phyloP scores from a whole-genome alignment of 2,113 vertebrate genomes.

The Scopus umbretta region DNA sequence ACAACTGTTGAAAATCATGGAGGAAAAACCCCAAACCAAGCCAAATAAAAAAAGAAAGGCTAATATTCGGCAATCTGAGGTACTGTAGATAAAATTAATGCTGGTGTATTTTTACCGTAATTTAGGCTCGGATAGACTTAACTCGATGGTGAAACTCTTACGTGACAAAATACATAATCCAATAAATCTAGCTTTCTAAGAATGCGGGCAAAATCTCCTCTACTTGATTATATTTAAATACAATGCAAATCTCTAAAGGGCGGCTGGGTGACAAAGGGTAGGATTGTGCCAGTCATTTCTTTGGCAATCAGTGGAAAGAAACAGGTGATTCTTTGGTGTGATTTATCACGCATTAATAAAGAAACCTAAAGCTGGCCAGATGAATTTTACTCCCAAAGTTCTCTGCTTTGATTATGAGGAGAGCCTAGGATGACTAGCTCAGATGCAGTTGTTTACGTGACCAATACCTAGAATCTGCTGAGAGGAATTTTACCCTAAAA shows the following conservation, averaged over 20 bases:
- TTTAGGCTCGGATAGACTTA: neutral
- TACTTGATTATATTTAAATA: neutral
- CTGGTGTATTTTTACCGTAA: neutral
- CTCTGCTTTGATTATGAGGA: neutral
- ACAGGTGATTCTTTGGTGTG: neutral
- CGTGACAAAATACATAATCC: neutral
- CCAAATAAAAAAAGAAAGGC: neutral
- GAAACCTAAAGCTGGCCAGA: neutral
- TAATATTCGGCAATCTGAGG: neutral
- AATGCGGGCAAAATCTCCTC: neutral
- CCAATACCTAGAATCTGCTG: neutral
- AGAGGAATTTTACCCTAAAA: neutral
- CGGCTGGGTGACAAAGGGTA: neutral
- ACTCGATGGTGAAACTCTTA: neutral
- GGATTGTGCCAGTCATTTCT: neutral
- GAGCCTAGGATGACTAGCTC: neutral
- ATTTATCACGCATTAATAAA: neutral
- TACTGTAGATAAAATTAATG: neutral
- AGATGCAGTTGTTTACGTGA: neutral
- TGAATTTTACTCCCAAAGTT: neutral
- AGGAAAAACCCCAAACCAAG: neutral
- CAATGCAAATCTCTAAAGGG: neutral
- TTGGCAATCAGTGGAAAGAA: neutral
- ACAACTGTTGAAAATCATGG: neutral
- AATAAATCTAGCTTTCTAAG: neutral